phyloP scores from a whole-genome alignment of 2,113 vertebrate genomes.

The Garra rufa region DNA sequence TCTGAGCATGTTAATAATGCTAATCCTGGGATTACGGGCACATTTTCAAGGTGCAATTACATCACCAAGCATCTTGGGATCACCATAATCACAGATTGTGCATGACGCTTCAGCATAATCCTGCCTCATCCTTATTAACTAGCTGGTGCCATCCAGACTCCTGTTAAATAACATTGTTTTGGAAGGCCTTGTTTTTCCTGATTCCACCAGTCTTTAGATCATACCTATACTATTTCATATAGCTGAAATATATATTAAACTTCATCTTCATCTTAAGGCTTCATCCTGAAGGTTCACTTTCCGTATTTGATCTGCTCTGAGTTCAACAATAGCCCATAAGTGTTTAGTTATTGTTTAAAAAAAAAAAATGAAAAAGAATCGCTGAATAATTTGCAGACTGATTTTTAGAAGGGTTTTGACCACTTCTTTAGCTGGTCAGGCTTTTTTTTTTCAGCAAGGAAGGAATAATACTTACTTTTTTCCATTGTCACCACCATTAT shows the following conservation, averaged over 20 bases:
- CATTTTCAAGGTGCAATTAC: constrained; percentile 69
- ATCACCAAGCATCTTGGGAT: constrained; percentile 60
- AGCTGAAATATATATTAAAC: background rate
- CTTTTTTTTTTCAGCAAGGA: background rate
- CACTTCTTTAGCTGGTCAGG: too few relatives aligned
- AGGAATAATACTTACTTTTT: background rate
- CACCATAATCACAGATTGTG: constrained; percentile 62
- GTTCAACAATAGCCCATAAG: too few relatives aligned
- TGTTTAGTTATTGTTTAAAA: too few relatives aligned
- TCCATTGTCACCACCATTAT: background rate
- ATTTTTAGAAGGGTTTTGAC: too few relatives aligned
- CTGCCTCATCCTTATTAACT: constrained; percentile 60
- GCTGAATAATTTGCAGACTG: too few relatives aligned
- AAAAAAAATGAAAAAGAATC: too few relatives aligned
- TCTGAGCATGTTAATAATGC: constrained; percentile 67
- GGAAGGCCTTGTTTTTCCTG: constrained; percentile 39
- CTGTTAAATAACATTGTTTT: constrained; percentile 37
- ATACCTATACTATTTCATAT: background rate
- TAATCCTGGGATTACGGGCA: constrained; percentile 67
- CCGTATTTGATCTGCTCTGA: background rate
- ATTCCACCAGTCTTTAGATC: background rate
- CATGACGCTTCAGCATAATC: constrained; percentile 56
- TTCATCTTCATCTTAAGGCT: too few relatives aligned
- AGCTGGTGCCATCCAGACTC: constrained; percentile 48
- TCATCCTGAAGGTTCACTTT: background rate